phyloP scores from a whole-genome alignment of 2,113 vertebrate species.

The Tinamus guttatus region DNA sequence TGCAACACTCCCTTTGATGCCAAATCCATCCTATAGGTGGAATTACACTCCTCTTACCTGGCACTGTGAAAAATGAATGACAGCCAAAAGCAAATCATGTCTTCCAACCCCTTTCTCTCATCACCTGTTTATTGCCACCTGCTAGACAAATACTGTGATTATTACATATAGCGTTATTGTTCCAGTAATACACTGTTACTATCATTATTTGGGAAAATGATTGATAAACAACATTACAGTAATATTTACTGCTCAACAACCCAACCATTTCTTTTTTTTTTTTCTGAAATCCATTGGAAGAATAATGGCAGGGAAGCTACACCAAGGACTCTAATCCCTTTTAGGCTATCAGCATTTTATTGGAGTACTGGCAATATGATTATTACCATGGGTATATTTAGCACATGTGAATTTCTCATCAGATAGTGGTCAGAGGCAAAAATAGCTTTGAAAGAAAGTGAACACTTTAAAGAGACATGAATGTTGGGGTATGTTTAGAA shows the following conservation, averaged over 20 bases:
- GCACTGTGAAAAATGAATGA: not conserved
- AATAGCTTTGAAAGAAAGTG: conserved; percentile 28
- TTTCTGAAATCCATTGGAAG: not conserved
- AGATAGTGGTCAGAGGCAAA: conserved; percentile 50
- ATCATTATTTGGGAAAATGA: conserved; percentile 12
- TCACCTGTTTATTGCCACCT: not conserved
- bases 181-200: not conserved
- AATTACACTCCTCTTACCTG: not conserved
- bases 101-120: not conserved
- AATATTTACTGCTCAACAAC: conserved; percentile 3
- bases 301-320: not conserved
- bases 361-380: conserved; percentile 31
- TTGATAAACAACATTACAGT: conserved; percentile 1
- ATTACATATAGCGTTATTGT: not conserved
- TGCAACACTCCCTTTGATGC: not conserved
- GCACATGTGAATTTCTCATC: conserved; percentile 49
- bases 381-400: conserved; percentile 49
- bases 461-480: conserved; percentile 21
- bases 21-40: not conserved
- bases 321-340: conserved; percentile 4
- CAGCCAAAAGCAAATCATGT: not conserved
- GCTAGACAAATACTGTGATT: not conserved
- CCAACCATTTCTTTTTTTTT: not conserved
- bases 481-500: not conserved
- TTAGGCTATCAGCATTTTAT: conserved; percentile 28